These are phyloP conservation scores for Takifugu flavidus DNA, from an alignment of 2,113 vertebrate species.

Conservation along the genomic window DNA sequence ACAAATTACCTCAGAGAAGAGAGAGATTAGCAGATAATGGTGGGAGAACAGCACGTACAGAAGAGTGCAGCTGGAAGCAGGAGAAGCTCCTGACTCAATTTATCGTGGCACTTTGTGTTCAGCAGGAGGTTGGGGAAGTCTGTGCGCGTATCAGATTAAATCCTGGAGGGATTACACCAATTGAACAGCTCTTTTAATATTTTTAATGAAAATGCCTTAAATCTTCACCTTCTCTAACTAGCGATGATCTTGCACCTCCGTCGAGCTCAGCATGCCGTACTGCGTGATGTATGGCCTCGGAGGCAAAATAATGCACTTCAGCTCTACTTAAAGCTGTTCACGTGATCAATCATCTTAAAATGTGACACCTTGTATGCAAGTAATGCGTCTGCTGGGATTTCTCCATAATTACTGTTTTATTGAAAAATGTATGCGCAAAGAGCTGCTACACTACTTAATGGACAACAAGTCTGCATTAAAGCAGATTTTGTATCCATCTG, in stretches of 20 bases:
- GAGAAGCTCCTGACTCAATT: slow-evolving; percentile 44
- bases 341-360: slow-evolving; percentile 57
- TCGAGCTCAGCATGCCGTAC: too few species aligned
- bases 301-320: slow-evolving; percentile 40
- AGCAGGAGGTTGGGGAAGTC: slow-evolving; percentile 28
- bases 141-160: slow-evolving; percentile 25
- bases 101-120: slow-evolving; percentile 38
- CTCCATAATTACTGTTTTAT: slow-evolving; percentile 61
- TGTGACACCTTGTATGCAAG: slow-evolving; percentile 34
- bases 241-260: too few species aligned
- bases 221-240: too few species aligned
- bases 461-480: slow-evolving; percentile 12
- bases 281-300: slow-evolving; percentile 17
- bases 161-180: not conserved
- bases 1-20: slow-evolving; percentile 20
- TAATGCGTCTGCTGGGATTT: slow-evolving; percentile 60
- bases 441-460: slow-evolving; percentile 46
- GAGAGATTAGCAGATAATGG: slow-evolving; percentile 24
- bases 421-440: slow-evolving; percentile 59
- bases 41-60: slow-evolving; percentile 8
- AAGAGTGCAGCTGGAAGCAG: slow-evolving; percentile 5
- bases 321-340: slow-evolving; percentile 48
- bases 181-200: too few species aligned
- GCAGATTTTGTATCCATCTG: slow-evolving; percentile 25
- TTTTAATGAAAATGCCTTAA: too few species aligned